Conservation (phyloP, 1,140 invertebrate species). For the Ganaspis sp. region DNA sequence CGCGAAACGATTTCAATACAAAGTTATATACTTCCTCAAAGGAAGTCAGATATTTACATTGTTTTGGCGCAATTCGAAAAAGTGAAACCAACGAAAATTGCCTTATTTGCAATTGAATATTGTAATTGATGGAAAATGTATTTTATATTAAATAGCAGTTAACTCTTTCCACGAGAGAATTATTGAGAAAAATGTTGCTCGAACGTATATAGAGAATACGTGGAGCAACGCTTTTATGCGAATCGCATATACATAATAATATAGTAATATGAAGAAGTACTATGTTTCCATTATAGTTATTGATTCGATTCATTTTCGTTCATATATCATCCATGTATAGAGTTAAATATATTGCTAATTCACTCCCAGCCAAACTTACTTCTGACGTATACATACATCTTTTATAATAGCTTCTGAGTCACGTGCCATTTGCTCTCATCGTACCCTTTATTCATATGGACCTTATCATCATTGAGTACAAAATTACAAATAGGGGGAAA, state of each 20-base stretch:
- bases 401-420: neutral
- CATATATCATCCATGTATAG: neutral
- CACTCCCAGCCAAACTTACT: neutral
- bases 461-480: slow-evolving; percentile 15
- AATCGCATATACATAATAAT: neutral
- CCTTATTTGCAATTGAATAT: too few species aligned
- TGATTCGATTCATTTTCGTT: neutral
- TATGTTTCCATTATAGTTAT: neutral
- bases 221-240: neutral
- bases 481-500: slow-evolving; percentile 34
- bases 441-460: slow-evolving; percentile 11
- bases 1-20: too few species aligned
- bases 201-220: slow-evolving; percentile 5
- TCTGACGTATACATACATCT: slow-evolving; percentile 8
- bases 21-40: too few species aligned
- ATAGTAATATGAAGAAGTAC: slow-evolving; percentile 4
- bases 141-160: neutral
- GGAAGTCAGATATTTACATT: too few species aligned
- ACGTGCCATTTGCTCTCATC: neutral
- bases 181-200: neutral
- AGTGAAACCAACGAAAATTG: too few species aligned
- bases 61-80: too few species aligned
- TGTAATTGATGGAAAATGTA: too few species aligned
- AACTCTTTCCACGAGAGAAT: neutral
- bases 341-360: neutral